These are phyloP conservation scores for Silurus glanis DNA, from an alignment of 2,113 vertebrate genomes.

Conservation along the genomic window DNA sequence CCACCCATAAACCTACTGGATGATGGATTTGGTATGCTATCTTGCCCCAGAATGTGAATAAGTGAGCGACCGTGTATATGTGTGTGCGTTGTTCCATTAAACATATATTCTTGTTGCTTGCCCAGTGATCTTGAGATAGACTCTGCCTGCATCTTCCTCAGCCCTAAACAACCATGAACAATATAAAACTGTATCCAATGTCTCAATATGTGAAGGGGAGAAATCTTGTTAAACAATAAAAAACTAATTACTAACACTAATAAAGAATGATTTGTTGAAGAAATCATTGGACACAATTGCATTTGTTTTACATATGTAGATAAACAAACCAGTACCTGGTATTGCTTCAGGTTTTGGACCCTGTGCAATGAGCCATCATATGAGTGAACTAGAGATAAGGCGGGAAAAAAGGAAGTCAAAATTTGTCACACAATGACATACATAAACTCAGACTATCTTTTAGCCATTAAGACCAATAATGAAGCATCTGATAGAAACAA, in stretches of 20 bases:
- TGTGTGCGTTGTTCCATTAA: too few species aligned
- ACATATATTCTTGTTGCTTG: too few species aligned
- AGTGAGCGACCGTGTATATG: too few species aligned
- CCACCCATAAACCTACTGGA: too few species aligned
- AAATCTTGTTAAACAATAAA: too few species aligned
- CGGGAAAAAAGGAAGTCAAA: background rate
- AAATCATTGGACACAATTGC: background rate
- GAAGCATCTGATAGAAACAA: background rate
- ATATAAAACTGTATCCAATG: too few species aligned
- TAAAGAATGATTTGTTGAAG: background rate
- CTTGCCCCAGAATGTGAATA: too few species aligned
- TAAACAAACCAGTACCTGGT: slow-evolving; percentile 17
- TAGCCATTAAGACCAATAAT: background rate
- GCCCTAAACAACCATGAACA: too few species aligned
- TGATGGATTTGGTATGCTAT: too few species aligned
- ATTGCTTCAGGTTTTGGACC: slow-evolving; percentile 8
- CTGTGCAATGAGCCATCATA: background rate
- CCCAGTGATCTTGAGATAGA: too few species aligned
- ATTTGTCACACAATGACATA: background rate
- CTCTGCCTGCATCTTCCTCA: too few species aligned
- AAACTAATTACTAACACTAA: background rate
- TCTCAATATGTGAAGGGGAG: too few species aligned
- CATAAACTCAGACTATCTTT: background rate
- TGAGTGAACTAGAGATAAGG: background rate
- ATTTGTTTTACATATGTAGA: background rate